Evolutionary conservation across 2,888 invertebrate species (phyloP), one percentile per base, ranked within the genome.

Genomic region (Fragum sueziense): DNA sequence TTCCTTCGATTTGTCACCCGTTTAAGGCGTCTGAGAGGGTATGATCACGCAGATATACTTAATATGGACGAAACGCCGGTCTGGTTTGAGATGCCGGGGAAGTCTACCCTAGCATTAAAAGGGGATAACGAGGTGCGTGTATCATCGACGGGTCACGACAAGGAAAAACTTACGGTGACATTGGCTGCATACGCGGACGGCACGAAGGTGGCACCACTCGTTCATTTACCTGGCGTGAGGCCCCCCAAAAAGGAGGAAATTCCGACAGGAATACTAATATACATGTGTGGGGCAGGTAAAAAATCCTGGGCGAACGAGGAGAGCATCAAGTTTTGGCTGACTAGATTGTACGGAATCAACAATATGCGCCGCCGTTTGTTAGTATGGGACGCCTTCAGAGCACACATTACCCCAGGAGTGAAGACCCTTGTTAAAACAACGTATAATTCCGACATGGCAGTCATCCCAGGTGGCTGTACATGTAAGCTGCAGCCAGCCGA

Each of bases 1-100:
- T 71, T 71, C 27, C 31, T 59, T n/a, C 59, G 59, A 2, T 71
- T 22, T 37, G 52, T 47, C 1, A 54, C 34, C 6, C 7, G 37
- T 11, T 70, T 76, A 61, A 0, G 61, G 1, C 11, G 37, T 0
- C 22, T 70, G 1, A 20, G n/a, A n/a, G 75, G 14, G 47, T 17
- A 9, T 62, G 34, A 27, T 3, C 4, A 34, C 11, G 11, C 37
- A 1, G 25, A 29, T n/a, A 77, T 70, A 14, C 72, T 51, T 4
- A 71, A 77, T 20, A 80, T 74, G 76, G 77, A 76, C 41, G 77
- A 74, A 37, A 69, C 2, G 57, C 74, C 27, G n/a, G 1, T 68
- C 33, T 22, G 62, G 22, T 20, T 11, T 47, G n/a, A 41, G n/a
- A 0, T 71, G 76, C 17, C 33, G 59, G 22, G 20, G n/a, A 61